phyloP scores from a whole-genome alignment of 2,888 invertebrate species.

The Falcaria lacertinaria region DNA sequence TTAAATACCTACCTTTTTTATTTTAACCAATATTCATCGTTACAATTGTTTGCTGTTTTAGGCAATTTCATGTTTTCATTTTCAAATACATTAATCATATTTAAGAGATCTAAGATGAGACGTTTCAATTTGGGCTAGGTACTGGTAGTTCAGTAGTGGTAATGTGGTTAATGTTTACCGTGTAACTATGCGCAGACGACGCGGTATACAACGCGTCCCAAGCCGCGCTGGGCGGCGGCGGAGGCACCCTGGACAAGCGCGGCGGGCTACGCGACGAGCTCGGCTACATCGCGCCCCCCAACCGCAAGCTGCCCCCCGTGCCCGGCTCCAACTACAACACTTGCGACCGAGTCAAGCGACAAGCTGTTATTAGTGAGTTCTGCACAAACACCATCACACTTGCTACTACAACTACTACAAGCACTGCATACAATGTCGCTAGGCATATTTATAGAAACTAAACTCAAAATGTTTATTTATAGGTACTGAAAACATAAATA shows the following conservation, averaged over 20 bases:
- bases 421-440: too few relatives aligned
- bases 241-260: slow-evolving; percentile 90
- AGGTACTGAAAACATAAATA: too few relatives aligned
- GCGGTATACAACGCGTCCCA: slow-evolving; percentile 94
- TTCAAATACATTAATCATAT: too few relatives aligned
- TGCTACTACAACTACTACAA: too few relatives aligned
- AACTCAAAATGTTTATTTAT: too few relatives aligned
- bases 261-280: slow-evolving; percentile 91
- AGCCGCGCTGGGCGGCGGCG: slow-evolving; percentile 80
- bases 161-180: background rate
- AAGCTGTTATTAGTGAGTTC: slow-evolving; percentile 93
- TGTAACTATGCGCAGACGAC: slow-evolving; percentile 82
- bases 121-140: too few relatives aligned
- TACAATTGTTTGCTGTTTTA: slow-evolving; percentile 37
- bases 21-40: slow-evolving; percentile 34
- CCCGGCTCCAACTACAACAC: slow-evolving; percentile 96
- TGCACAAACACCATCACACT: background rate
- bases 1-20: slow-evolving; percentile 6
- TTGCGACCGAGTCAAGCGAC: slow-evolving; percentile 95
- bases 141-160: too few relatives aligned
- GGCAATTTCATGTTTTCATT: background rate
- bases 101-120: too few relatives aligned
- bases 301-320: slow-evolving; percentile 94
- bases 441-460: too few relatives aligned
- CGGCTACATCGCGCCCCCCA: slow-evolving; percentile 95